Conservation (phyloP, 1,140 invertebrate genomes). For the Trichonephila inaurata region DNA sequence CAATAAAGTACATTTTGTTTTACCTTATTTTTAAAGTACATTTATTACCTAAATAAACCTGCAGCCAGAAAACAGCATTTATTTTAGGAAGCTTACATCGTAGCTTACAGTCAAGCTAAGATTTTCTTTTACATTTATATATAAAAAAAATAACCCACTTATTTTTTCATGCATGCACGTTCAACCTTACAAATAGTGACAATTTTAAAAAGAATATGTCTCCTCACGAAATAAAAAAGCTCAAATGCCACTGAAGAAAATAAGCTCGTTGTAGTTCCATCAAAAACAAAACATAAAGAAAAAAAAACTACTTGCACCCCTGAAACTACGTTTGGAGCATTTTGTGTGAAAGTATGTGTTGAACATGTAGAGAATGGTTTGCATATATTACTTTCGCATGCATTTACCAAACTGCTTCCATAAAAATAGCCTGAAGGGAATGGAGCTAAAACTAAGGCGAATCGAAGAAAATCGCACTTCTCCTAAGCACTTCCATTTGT, state of each 20-base stretch:
- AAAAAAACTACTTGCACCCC: background rate
- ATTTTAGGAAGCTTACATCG: no score
- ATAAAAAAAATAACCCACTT: no score
- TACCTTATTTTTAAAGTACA: no score
- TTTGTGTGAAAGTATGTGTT: background rate
- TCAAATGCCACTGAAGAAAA: background rate
- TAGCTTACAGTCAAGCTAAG: no score
- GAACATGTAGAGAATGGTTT: slow-evolving; percentile 23
- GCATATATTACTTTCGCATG: slow-evolving; percentile 29
- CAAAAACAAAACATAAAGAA: background rate
- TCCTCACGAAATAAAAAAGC: no score
- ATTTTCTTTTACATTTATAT: no score
- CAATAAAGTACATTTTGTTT: no score
- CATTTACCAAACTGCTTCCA: slow-evolving; percentile 35
- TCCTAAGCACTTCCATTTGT: background rate
- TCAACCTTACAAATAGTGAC: no score
- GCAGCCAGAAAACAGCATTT: no score
- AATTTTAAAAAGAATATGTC: no score
- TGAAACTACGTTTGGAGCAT: background rate
- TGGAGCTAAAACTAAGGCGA: slow-evolving; percentile 22
- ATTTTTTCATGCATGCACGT: no score
- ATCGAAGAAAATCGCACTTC: slow-evolving; percentile 23
- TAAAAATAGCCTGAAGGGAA: slow-evolving; percentile 17
- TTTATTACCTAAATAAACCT: no score
- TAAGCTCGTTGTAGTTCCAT: background rate